Evolutionary conservation across 2,797 vertebrate species (phyloP), one percentile per base, ranked within the genome.

Genomic region (Aphelocoma californica): DNA sequence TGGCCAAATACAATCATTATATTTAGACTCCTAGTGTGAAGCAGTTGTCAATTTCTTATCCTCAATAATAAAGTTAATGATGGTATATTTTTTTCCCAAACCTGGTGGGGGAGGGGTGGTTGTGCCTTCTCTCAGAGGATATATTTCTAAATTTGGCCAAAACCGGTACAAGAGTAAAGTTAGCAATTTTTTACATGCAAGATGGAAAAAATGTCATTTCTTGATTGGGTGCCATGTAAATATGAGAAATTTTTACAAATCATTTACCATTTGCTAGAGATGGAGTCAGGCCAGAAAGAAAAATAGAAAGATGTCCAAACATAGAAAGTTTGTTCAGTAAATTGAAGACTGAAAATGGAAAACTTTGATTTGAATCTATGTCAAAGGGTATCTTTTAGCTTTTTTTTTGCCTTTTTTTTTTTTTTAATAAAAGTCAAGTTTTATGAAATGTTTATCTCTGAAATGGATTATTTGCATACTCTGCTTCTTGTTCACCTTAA

Each of bases 311-410:
- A 81, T 84, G 21, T 75, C 71, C 85, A 96, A 96, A 97, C 53
- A 95, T 16, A 91, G 64, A 50, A 96, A 67, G 71, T 97, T 96
- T 97, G 71, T 80, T 95, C 86, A 97, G 65, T 75, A 97, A 95
- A 96, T 92, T 92, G 75, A 96, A 75, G 19, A 26, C 40, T 95
- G 81, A 94, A 97, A 97, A 96, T 61, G 26, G 67, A 93, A 96
- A 95, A 88, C 57, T 96, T 95, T 50, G 21, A 82, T 72, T 94
- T 96, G 75, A 87, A 79, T 91, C 31, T 94, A 47, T 45, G 71
- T 72, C 57, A 95, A 95, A 95, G 50, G 66, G 8, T 23, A 89
- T 3, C 3, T 79, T 89, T 91, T 67, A 86, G 16, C 6, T 21
- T 88, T 28, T 20, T 71, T 57, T 58, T 48, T 60, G 36, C 36